These are phyloP conservation scores for Nymphalis polychloros DNA, from an alignment of 2,888 invertebrate species.

Conservation along the genomic window DNA sequence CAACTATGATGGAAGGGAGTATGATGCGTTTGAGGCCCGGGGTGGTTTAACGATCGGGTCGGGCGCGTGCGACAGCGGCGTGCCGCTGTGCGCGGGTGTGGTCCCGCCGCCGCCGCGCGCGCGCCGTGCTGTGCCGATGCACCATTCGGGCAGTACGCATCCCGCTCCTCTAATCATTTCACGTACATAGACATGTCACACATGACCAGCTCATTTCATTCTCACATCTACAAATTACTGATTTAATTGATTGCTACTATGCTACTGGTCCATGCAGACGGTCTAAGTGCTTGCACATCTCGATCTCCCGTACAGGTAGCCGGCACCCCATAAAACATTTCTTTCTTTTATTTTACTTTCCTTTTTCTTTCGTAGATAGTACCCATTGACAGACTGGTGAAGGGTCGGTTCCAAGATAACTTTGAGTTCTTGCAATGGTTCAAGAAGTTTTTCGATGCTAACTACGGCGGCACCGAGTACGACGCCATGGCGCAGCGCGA, in stretches of 20 bases:
- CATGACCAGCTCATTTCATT: slow-evolving; percentile 20
- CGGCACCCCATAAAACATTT: slow-evolving; percentile 55
- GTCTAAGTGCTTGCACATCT: slow-evolving; percentile 13
- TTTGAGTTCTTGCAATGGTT: slow-evolving; percentile 99
- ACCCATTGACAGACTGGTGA: slow-evolving; percentile 96
- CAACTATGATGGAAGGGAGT: slow-evolving; percentile 98
- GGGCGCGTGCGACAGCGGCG: slow-evolving; percentile 80
- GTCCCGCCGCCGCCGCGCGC: slow-evolving; percentile 54
- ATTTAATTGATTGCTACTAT: neutral
- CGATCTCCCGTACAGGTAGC: slow-evolving; percentile 46
- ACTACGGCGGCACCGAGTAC: slow-evolving; percentile 97
- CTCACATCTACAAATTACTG: slow-evolving; percentile 12
- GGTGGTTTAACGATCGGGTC: slow-evolving; percentile 91
- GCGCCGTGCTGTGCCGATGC: slow-evolving; percentile 50
- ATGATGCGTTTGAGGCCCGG: slow-evolving; percentile 94
- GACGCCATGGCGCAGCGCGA: slow-evolving; percentile 93
- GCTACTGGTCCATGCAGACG: slow-evolving; percentile 13
- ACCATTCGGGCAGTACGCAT: slow-evolving; percentile 74
- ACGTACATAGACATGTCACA: slow-evolving; percentile 50
- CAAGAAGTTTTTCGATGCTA: slow-evolving; percentile 99
- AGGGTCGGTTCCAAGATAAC: slow-evolving; percentile 99
- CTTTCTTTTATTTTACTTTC: slow-evolving; percentile 61
- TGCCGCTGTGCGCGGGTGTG: slow-evolving; percentile 69
- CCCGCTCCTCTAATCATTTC: slow-evolving; percentile 43
- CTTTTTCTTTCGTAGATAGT: slow-evolving; percentile 88